phyloP scores from a whole-genome alignment of 2,888 invertebrate species.

The Hofmannophila pseudospretella region DNA sequence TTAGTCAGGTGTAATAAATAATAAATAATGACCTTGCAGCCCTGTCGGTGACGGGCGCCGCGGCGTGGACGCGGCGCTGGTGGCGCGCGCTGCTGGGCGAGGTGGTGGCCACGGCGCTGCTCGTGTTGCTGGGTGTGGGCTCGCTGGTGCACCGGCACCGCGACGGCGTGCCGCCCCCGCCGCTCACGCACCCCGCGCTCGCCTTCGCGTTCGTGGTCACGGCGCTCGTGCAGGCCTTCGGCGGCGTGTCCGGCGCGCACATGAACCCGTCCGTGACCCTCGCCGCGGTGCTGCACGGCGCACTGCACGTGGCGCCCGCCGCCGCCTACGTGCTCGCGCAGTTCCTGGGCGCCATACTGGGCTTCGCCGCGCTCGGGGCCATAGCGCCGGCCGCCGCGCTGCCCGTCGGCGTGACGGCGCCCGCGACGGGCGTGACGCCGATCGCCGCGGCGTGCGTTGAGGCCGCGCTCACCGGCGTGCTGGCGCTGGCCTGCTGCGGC shows the following conservation, averaged over 20 bases:
- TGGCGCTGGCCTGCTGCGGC: conserved; percentile 46
- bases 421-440: conserved; percentile 24
- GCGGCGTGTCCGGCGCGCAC: conserved; percentile 86
- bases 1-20: no score
- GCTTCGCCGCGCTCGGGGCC: conserved; percentile 40
- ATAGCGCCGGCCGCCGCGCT: conserved; percentile 22
- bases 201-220: conserved; percentile 58
- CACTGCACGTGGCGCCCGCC: conserved; percentile 48
- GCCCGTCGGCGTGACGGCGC: conserved; percentile 25
- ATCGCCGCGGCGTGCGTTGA: conserved; percentile 31
- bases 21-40: no score
- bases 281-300: conserved; percentile 77
- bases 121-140: conserved; percentile 54
- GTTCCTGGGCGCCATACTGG: conserved; percentile 42
- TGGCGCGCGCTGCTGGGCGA: conserved; percentile 59
- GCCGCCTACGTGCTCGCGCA: conserved; percentile 46
- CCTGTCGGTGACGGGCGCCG: no score
- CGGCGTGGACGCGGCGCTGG: conserved; percentile 38
- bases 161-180: conserved; percentile 20
- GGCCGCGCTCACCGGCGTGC: conserved; percentile 42
- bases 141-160: conserved; percentile 30
- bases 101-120: conserved; percentile 54
- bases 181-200: conserved; percentile 50
- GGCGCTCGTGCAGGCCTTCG: conserved; percentile 68
- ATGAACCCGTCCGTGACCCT: conserved; percentile 88